A percentile compares a stretch with the other conserved stretches of the same genome.
These are phyloP conservation scores for Porites lobata DNA, from an alignment of 92 coral and sea anemone species.

Conservation along the genomic window DNA sequence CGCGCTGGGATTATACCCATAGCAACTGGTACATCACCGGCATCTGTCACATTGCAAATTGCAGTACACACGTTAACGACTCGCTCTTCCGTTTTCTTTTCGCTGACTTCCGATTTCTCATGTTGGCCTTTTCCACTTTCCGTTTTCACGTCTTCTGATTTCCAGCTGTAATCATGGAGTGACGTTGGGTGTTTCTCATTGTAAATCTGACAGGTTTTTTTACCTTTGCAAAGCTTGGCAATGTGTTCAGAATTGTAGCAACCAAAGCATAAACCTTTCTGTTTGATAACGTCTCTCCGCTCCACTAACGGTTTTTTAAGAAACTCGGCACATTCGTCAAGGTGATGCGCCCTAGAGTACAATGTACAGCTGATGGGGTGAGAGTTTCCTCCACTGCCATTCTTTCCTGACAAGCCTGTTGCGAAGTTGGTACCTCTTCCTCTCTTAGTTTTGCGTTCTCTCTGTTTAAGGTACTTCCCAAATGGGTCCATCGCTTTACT, in stretches of 20 bases:
- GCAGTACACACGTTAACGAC: constrained; percentile 31
- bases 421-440: constrained; percentile 48
- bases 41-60: constrained; percentile 60
- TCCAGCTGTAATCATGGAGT: constrained; percentile 70
- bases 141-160: constrained; percentile 21
- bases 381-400: too few species aligned
- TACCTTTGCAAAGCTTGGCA: constrained; percentile 38
- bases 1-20: neutral
- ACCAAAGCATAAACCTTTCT: constrained; percentile 67
- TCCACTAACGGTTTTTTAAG: constrained; percentile 52
- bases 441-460: constrained; percentile 16
- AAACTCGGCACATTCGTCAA: constrained; percentile 76
- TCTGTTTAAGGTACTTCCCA: too few species aligned
- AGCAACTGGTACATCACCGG: constrained; percentile 21
- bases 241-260: constrained; percentile 67
- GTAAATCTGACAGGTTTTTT: constrained; percentile 22
- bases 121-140: neutral
- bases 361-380: constrained; percentile 14
- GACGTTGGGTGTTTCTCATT: constrained; percentile 77
- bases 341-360: constrained; percentile 58
- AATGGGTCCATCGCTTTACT: constrained; percentile 30
- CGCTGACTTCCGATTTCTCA: constrained; percentile 1
- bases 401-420: neutral
- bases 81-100: constrained; percentile 4
- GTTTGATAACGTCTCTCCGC: constrained; percentile 60